Evolutionary conservation across 2,888 invertebrate species (phyloP).

Genomic region (Limnephilus lunatus): DNA sequence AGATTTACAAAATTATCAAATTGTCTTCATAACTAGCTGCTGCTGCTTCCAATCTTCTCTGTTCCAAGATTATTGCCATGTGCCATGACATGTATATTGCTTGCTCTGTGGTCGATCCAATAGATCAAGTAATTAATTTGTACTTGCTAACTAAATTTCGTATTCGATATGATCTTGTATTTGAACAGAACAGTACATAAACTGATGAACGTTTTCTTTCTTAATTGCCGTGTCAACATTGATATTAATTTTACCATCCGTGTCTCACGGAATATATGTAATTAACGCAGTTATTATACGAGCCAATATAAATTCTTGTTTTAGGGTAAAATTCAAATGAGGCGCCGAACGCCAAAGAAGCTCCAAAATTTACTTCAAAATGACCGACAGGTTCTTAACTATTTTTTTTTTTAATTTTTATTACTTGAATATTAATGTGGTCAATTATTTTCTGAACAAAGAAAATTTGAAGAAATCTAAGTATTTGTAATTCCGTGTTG

Average conservation of each 20-base stretch:
- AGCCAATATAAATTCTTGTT: background rate
- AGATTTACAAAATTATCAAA: too few species aligned
- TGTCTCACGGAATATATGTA: background rate
- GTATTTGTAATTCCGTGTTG: too few species aligned
- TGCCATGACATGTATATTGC: background rate
- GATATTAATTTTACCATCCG: background rate
- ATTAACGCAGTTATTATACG: background rate
- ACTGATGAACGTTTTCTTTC: background rate
- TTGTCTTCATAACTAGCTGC: too few species aligned
- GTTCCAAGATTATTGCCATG: background rate
- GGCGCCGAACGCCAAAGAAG: too few species aligned
- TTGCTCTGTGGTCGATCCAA: background rate
- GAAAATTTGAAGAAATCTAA: too few species aligned
- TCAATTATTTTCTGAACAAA: too few species aligned
- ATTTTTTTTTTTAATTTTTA: too few species aligned
- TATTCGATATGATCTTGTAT: background rate
- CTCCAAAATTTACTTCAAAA: too few species aligned
- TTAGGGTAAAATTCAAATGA: background rate
- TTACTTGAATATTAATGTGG: too few species aligned
- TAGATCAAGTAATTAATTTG: background rate
- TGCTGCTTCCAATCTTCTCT: background rate
- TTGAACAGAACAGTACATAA: background rate
- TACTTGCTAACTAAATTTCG: background rate
- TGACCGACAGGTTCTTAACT: too few species aligned
- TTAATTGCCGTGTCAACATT: background rate